These are phyloP conservation scores for Myotis yumanensis DNA, from an alignment of 2,113 vertebrate species.

Conservation along the genomic window DNA sequence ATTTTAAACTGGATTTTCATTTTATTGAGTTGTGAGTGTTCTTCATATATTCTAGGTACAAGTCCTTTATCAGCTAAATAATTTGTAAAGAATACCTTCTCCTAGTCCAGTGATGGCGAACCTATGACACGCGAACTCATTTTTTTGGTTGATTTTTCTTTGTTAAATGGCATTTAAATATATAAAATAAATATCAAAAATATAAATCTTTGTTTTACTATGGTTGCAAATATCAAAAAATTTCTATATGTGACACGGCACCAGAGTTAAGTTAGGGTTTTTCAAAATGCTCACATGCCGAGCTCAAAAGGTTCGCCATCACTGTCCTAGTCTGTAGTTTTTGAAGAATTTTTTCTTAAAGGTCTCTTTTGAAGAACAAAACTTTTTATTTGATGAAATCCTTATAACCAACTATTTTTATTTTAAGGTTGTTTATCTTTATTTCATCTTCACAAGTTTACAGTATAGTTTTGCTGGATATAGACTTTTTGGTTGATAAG, in stretches of 20 bases:
- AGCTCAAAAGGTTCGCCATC: too few species aligned
- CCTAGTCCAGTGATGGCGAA: neutral
- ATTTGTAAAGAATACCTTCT: neutral
- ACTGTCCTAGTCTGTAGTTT: neutral
- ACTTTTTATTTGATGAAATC: neutral
- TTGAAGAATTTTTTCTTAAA: neutral
- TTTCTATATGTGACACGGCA: too few species aligned
- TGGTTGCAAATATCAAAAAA: too few species aligned
- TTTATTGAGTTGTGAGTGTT: neutral
- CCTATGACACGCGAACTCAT: too few species aligned
- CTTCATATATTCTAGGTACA: neutral
- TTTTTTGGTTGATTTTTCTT: too few species aligned
- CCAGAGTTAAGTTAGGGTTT: too few species aligned
- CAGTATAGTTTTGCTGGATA: neutral
- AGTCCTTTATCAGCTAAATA: neutral
- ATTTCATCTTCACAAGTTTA: neutral
- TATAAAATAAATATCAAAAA: too few species aligned
- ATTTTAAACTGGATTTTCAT: neutral
- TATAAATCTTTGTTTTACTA: too few species aligned
- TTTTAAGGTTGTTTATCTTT: neutral
- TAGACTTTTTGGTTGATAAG: neutral
- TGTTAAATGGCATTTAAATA: too few species aligned
- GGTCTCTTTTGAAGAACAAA: neutral
- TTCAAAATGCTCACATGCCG: too few species aligned
- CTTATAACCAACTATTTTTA: neutral